Conservation (phyloP, 2,797 vertebrate genomes). For the Ispidina picta region DNA sequence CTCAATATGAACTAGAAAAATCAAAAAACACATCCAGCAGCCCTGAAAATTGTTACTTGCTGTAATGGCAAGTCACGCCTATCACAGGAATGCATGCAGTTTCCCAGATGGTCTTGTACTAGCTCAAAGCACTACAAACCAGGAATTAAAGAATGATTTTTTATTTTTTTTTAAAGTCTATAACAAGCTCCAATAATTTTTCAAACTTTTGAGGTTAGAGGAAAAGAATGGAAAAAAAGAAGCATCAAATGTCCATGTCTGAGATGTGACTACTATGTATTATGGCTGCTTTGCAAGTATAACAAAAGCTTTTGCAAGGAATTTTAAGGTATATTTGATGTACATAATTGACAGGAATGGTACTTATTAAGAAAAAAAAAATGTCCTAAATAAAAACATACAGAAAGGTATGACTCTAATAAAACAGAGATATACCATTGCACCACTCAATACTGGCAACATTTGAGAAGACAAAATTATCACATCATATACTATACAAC, state of each 20-base stretch:
- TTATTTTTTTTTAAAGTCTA: background rate
- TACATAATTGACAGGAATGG: background rate
- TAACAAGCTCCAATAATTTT: conserved; percentile 29
- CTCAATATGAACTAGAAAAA: background rate
- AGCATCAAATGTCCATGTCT: background rate
- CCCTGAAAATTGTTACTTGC: background rate
- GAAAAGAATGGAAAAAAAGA: background rate
- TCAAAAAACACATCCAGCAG: background rate
- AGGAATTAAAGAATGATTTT: background rate
- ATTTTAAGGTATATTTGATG: conserved; percentile 5
- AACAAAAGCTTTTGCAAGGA: conserved; percentile 25
- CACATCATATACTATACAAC: background rate
- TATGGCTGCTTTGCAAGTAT: background rate
- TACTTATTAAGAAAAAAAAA: background rate
- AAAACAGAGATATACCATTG: background rate
- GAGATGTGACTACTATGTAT: background rate
- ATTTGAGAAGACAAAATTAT: background rate
- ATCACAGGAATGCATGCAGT: background rate
- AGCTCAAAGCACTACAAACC: background rate
- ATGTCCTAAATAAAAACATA: background rate
- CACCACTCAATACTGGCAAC: background rate
- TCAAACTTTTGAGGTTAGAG: background rate
- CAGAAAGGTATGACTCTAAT: background rate
- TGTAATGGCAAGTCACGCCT: background rate
- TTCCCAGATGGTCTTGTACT: background rate